Evolutionary conservation across 2,113 vertebrate species (phyloP).

Genomic region (Ahaetulla prasina): DNA sequence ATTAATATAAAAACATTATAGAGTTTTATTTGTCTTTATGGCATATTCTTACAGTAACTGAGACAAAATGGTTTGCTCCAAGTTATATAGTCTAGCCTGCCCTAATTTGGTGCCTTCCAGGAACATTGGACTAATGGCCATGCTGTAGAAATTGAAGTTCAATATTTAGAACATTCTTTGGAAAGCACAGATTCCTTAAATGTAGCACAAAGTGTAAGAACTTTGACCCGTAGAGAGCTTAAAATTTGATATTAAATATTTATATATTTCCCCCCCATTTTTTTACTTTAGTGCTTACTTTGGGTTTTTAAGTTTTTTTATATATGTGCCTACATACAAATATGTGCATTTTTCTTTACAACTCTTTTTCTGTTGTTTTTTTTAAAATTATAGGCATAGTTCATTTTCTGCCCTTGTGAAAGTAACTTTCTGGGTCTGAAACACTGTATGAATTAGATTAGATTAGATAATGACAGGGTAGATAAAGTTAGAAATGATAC

Average conservation of each 20-base stretch:
- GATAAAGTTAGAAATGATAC: neutral
- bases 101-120: neutral
- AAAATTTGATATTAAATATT: neutral
- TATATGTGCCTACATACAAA: neutral
- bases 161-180: neutral
- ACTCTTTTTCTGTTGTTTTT: neutral
- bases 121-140: neutral
- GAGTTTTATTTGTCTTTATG: neutral
- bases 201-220: neutral
- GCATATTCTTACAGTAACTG: neutral
- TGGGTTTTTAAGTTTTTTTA: neutral
- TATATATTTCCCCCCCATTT: neutral
- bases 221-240: neutral
- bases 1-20: neutral
- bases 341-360: neutral
- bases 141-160: neutral
- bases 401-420: neutral
- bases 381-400: neutral
- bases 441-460: neutral
- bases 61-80: neutral
- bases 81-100: neutral
- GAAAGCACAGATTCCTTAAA: neutral
- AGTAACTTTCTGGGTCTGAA: neutral
- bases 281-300: neutral
- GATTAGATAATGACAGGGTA: neutral